Evolutionary conservation across 1,140 invertebrate species (phyloP).

Genomic region (honey bee (Apis mellifera)): Amel_HAv3.1 CM009934.2:3037501-3038000

Average conservation of each 20-base stretch:
- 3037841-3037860: neutral
- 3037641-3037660: too few relatives aligned
- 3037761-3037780: neutral
- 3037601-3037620: too few relatives aligned
- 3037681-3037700: too few relatives aligned
- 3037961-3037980: slow-evolving; percentile 40
- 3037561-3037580: too few relatives aligned
- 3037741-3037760: neutral
- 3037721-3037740: neutral
- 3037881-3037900: slow-evolving; percentile 33
- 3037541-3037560: too few relatives aligned
- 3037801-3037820: too few relatives aligned
- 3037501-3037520: too few relatives aligned
- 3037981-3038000: slow-evolving; percentile 51
- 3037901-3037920: slow-evolving; percentile 29
- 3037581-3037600: too few relatives aligned
- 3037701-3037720: neutral
- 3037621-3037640: too few relatives aligned
- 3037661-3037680: too few relatives aligned
- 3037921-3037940: slow-evolving; percentile 48
- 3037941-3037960: slow-evolving; percentile 47
- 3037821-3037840: neutral
- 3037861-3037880: neutral
- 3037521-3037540: too few relatives aligned
- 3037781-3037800: neutral